phyloP scores from a whole-genome alignment of 2,113 vertebrate species.

The Donacobius atricapilla region DNA sequence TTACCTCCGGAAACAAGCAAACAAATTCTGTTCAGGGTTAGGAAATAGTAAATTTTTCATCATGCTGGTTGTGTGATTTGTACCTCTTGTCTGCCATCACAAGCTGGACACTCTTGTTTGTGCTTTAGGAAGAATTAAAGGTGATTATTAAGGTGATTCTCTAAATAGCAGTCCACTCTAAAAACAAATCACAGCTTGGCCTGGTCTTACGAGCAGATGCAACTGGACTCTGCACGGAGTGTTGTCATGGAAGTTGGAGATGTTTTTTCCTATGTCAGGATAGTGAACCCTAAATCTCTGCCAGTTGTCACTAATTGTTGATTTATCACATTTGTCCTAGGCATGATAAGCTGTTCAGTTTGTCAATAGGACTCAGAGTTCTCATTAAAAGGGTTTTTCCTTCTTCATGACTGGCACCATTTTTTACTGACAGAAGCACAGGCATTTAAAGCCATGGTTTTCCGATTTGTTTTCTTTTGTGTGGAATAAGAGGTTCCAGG shows the following conservation, averaged over 20 bases:
- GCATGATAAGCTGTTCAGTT: not conserved
- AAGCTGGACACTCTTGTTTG: not conserved
- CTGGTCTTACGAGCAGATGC: not conserved
- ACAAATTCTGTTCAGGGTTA: not conserved
- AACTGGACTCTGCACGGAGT: not conserved
- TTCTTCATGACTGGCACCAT: not conserved
- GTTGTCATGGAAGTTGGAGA: not conserved
- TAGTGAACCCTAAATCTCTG: not conserved
- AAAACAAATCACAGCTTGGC: not conserved
- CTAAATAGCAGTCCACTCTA: not conserved
- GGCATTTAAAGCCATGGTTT: not conserved
- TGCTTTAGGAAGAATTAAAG: not conserved
- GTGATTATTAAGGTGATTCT: not conserved
- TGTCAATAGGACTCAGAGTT: not conserved
- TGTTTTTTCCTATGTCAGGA: not conserved
- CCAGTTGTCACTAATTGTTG: not conserved
- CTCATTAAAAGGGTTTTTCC: not conserved
- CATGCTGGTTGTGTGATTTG: not conserved
- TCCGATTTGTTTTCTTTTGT: not conserved
- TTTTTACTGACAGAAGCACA: not conserved
- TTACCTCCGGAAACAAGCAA: not conserved
- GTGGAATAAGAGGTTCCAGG: not conserved
- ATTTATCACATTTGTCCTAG: not conserved
- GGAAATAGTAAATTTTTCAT: not conserved
- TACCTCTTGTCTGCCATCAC: not conserved